These are phyloP conservation scores for Choristoneura fumiferana DNA, from an alignment of 1,140 invertebrate species.

Conservation along the genomic window DNA sequence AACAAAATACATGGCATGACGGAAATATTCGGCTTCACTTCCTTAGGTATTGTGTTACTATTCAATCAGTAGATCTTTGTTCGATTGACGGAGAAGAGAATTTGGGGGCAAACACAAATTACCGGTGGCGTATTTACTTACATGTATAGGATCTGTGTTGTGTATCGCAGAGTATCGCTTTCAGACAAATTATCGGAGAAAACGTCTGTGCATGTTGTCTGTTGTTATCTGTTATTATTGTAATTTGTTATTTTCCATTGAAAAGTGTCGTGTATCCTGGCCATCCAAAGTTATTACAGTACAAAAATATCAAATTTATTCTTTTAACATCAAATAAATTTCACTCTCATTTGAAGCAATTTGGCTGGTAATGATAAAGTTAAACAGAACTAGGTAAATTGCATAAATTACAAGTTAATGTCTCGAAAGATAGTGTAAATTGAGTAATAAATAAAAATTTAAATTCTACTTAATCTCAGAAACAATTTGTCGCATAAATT, in stretches of 20 bases:
- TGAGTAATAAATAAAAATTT: not conserved
- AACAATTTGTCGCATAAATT: conserved; percentile 16
- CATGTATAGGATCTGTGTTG: conserved; percentile 36
- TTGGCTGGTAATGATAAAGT: no score
- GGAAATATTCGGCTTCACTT: conserved; percentile 33
- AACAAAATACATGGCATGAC: not conserved
- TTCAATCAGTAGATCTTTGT: conserved; percentile 59
- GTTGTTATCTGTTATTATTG: conserved; percentile 9
- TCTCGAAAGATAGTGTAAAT: not conserved
- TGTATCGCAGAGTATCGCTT: conserved; percentile 44
- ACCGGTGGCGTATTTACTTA: conserved; percentile 39
- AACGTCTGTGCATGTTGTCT: conserved; percentile 30
- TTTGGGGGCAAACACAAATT: conserved; percentile 38
- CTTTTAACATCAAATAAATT: no score
- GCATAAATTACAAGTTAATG: not conserved
- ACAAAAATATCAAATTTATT: no score
- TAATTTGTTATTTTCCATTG: conserved; percentile 6
- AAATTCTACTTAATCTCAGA: not conserved
- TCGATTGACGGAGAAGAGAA: conserved; percentile 45
- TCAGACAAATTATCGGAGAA: conserved; percentile 43
- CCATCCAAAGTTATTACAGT: not conserved
- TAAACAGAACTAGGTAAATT: no score
- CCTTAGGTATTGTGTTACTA: conserved; percentile 52
- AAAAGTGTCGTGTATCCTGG: not conserved
- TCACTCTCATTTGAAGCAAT: no score